These are phyloP conservation scores for Asteroscopus sphinx DNA, from an alignment of 2,888 invertebrate genomes.

Conservation along the genomic window DNA sequence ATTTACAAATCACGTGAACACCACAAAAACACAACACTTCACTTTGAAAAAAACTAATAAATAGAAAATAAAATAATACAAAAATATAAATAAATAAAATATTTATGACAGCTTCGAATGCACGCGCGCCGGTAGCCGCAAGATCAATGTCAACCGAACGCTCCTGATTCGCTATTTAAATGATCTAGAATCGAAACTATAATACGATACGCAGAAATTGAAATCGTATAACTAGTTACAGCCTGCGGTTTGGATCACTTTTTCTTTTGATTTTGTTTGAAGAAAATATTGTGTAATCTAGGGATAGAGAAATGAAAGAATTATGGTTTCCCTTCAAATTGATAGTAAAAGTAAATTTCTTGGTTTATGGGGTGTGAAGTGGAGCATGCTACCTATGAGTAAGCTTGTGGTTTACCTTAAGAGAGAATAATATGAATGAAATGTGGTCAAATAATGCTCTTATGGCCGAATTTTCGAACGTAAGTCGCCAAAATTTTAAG, in stretches of 20 bases:
- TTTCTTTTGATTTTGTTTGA: constrained; percentile 46
- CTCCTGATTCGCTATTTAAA: constrained; percentile 86
- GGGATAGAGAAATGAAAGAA: neutral
- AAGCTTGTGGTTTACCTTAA: neutral
- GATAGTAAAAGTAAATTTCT: constrained; percentile 30
- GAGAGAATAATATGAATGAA: too few species aligned
- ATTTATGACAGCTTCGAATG: constrained; percentile 36
- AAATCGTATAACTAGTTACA: constrained; percentile 42
- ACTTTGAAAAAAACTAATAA: constrained; percentile 20
- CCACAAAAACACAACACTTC: constrained; percentile 46
- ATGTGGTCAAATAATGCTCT: too few species aligned
- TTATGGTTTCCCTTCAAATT: constrained; percentile 35
- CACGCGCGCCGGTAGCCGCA: constrained; percentile 68
- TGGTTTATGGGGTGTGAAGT: constrained; percentile 24
- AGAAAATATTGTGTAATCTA: constrained; percentile 30
- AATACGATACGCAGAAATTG: constrained; percentile 67
- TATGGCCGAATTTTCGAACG: too few species aligned
- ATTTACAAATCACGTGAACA: constrained; percentile 10
- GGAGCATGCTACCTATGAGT: neutral
- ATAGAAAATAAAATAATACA: constrained; percentile 10
- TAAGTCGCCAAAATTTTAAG: too few species aligned
- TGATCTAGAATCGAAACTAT: constrained; percentile 80
- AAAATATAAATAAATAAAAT: constrained; percentile 20
- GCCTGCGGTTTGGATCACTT: constrained; percentile 51
- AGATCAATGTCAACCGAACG: constrained; percentile 82